Evolutionary conservation across 2,113 vertebrate species (phyloP).

Genomic region (Eublepharis macularius): DNA sequence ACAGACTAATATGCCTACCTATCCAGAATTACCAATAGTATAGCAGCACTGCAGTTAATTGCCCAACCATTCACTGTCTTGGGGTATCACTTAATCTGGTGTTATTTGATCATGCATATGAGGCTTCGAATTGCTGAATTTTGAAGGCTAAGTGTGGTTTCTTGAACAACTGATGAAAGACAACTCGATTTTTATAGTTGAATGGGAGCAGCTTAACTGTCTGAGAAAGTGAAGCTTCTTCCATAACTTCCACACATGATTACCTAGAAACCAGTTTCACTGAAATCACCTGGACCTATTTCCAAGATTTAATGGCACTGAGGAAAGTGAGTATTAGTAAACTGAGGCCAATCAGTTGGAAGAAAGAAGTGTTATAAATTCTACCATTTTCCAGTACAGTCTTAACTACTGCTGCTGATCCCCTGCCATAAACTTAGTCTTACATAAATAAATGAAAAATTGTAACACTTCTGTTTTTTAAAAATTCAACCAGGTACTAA

Average conservation of each 20-base stretch:
- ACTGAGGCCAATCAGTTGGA: fast-evolving
- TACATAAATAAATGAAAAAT: not conserved
- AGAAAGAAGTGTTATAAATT: not conserved
- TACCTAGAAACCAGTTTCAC: not conserved
- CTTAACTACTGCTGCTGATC: not conserved
- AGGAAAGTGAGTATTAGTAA: not conserved
- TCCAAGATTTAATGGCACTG: not conserved
- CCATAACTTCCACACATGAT: not conserved
- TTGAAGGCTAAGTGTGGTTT: constrained; percentile 8
- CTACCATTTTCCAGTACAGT: not conserved
- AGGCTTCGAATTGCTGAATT: fast-evolving
- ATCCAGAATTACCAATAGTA: no score
- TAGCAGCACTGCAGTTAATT: no score
- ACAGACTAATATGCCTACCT: no score
- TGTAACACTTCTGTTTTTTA: fast-evolving
- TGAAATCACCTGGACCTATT: not conserved
- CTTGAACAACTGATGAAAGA: not conserved
- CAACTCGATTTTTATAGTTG: not conserved
- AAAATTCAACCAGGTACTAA: not conserved
- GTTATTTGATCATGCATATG: not conserved
- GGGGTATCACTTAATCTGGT: not conserved
- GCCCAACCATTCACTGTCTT: not conserved
- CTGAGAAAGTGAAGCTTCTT: not conserved
- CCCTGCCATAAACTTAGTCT: not conserved
- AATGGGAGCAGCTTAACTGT: not conserved